Evolutionary conservation across 1,140 invertebrate genomes (phyloP), one percentile per base, ranked within the genome.

Genomic region (Protaetia brevitarsis): DNA sequence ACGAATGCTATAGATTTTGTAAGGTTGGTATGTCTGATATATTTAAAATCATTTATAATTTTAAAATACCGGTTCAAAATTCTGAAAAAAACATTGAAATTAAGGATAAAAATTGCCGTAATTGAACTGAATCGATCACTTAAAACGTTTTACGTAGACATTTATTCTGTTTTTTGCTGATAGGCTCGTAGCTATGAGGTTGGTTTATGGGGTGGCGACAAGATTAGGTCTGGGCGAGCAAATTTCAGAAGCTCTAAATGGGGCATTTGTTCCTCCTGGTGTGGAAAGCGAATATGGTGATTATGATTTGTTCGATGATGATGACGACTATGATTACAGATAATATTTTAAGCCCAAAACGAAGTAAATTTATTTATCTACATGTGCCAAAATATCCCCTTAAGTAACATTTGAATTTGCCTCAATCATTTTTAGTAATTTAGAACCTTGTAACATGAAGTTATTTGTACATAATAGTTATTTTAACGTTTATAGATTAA

Each of bases 1-100:
- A 86, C 85, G 1, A 84, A 81, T 66, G 67, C 82, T 0, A 70
- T 82, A 16, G 79, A 84, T 68, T 85, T 86, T 67, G 70, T 78
- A 51, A 73, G 77, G 75, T 78, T 64, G 26, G 64, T 45, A 58
- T 7, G n/a, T 60, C 34, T n/a, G 6, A 31, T 34, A 7, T 21
- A 58, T 64, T 30, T 59, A 45, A 60, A 5, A 11, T 29, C 10
- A 13, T 16, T 45, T 36, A 45, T 31, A 64, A 16, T 13, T n/a
- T 31, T 21, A 57, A 26, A 5, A 28, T 37, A 41, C 16, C 21
- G 63, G 13, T 11, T 62, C 26, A 31, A 65, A 0, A 11, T 31
- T 67, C 64, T 64, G 7, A 10, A 21, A 23, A 34, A 29, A 7
- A 64, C 10, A 19, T 16, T 66, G 8, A 11, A n/a, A 66, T 23